phyloP scores from a whole-genome alignment of 2,888 invertebrate genomes.

The Andrena fulva region DNA sequence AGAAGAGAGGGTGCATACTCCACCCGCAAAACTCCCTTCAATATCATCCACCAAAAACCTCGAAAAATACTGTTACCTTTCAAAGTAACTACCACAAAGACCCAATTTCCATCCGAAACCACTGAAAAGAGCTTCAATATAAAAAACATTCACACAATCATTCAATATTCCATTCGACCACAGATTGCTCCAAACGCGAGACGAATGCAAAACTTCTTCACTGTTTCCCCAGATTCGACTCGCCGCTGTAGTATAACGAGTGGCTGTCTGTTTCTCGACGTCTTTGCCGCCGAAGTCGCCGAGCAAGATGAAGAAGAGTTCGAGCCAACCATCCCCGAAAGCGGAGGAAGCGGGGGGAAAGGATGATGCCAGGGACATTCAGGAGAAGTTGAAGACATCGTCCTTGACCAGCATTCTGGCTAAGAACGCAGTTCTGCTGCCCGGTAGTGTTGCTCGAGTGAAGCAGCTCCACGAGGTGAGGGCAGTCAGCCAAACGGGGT shows the following conservation, averaged over 20 bases:
- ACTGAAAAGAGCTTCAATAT: conserved; percentile 2
- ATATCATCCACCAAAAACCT: no score
- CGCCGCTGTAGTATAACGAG: conserved; percentile 14
- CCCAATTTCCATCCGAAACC: background rate
- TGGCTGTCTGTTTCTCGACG: background rate
- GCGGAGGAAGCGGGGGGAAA: conserved; percentile 16
- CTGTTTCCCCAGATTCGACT: conserved; percentile 33
- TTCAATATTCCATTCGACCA: conserved; percentile 1
- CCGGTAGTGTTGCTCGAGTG: conserved; percentile 76
- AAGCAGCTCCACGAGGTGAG: conserved; percentile 69
- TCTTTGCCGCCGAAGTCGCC: conserved; percentile 2
- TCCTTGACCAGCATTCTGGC: conserved; percentile 74
- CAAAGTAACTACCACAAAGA: background rate
- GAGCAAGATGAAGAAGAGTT: conserved; percentile 38
- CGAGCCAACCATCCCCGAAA: conserved; percentile 8
- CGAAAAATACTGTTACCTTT: no score
- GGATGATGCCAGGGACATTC: conserved; percentile 56
- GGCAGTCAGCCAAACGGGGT: conserved; percentile 35
- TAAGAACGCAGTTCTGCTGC: conserved; percentile 75
- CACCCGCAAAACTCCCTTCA: no score
- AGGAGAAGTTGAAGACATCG: conserved; percentile 74
- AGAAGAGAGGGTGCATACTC: no score
- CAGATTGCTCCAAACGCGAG: background rate
- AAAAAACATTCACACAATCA: conserved; percentile 15
- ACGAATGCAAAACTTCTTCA: conserved; percentile 9